Base-by-base conservation (phyloP, 2,113 vertebrate species). In the Corapipo altera region DNA sequence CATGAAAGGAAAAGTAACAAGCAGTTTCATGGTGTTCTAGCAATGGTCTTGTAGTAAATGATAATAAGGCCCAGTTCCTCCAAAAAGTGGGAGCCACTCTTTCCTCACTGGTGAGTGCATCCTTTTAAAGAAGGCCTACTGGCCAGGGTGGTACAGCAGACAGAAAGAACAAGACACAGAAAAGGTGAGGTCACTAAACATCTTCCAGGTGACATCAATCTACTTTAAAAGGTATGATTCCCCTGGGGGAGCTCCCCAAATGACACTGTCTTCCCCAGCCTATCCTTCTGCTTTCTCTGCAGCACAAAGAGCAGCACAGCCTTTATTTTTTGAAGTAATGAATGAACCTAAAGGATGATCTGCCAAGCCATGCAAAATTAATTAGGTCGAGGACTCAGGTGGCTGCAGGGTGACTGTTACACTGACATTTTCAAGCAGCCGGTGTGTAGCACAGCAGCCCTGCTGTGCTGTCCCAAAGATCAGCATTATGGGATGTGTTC, bases 311-410 rank as follows among this genome's bases (percentile, higher is more conserved):
- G n/a, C 27, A 73, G n/a, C 22, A 39, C 84, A 33, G 80, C 81
- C 43, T 88, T 89, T 87, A 24, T 78, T 95, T 76, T 88, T 84
- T 61, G 59, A 85, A 90, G 77, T 71, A 62, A 86, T 85, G 93
- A 95, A 92, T 83, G 89, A 95, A 83, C 64, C 26, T n/a, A 30
- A 86, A 75, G 72, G 72, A 85, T 85, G 24, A 37, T 69, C 58
- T 86, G 44, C 28, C 20, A 65, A 96, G 78, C 72, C 85, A 74
- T 69, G 72, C 65, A 89, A 94, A 93, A 96, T 96, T 92, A 96
- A 96, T 93, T 86, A 90, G 88, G 80, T 91, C 49, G 44, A 95
- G 73, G 83, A 52, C 65, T 73, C 30, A 12, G 64, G 52, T 93
- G 64, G 78, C 93, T 93, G 66, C 75, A 92, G 88, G 94, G 87